Conservation (phyloP, 2,113 vertebrate genomes). For the Lophura nycthemera region DNA sequence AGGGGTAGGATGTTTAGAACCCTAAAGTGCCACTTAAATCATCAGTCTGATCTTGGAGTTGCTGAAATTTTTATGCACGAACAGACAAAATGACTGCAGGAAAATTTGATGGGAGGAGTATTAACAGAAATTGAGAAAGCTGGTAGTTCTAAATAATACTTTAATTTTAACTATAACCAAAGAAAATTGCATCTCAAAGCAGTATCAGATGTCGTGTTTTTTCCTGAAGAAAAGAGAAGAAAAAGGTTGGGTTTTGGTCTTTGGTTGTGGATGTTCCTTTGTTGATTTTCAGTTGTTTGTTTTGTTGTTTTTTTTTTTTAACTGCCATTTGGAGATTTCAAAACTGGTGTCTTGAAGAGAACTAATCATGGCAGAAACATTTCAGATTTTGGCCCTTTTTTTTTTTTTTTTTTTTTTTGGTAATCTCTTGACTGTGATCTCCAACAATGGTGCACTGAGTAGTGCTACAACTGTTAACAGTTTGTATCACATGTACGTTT, state of each 20-base stretch:
- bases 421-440: neutral
- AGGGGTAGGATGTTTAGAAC: neutral
- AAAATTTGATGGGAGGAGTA: neutral
- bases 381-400: neutral
- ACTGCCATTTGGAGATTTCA: neutral
- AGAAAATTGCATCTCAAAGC: neutral
- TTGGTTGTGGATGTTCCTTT: neutral
- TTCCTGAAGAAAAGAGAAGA: neutral
- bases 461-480: neutral
- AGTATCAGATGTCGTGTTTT: neutral
- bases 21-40: neutral
- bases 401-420: neutral
- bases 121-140: neutral
- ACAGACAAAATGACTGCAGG: neutral
- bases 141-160: neutral
- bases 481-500: neutral
- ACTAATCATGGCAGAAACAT: neutral
- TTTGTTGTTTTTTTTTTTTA: neutral
- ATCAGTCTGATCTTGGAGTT: neutral
- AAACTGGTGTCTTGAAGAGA: neutral
- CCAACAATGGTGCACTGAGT: accelerated
- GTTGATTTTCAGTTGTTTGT: neutral
- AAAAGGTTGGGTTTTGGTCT: neutral
- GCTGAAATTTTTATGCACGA: neutral
- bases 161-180: neutral